Percentiles rank a stretch among this genome's conserved stretches.
Evolutionary conservation across 2,888 invertebrate genomes (phyloP).

Genomic region (Theristus sp.): DNA sequence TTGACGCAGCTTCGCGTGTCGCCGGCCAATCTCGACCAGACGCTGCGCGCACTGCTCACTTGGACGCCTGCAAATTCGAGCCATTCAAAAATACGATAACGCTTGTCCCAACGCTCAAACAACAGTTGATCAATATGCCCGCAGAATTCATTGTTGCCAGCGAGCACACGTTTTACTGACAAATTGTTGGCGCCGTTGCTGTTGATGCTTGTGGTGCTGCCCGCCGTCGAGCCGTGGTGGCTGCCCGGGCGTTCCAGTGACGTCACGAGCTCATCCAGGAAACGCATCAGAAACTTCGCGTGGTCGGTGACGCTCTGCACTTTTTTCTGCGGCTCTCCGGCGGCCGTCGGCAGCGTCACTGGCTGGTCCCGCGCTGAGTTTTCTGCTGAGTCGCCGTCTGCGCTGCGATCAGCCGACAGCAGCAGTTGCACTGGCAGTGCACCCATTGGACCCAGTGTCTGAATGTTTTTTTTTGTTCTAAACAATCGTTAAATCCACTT

Average conservation of each 20-base stretch:
- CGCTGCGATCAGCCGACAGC: too few species aligned
- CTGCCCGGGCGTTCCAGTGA: background rate
- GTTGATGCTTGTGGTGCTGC: too few species aligned
- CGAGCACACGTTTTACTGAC: background rate
- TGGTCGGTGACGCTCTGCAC: background rate
- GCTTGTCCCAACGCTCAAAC: too few species aligned
- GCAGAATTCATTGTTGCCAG: background rate
- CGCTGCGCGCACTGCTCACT: background rate
- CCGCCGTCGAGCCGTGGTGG: background rate
- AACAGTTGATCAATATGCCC: background rate
- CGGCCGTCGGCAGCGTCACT: background rate
- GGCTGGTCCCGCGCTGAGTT: background rate
- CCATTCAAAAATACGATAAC: too few species aligned
- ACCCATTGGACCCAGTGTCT: too few species aligned
- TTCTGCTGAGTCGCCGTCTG: too few species aligned
- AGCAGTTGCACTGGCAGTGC: too few species aligned
- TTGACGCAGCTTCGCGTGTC: background rate
- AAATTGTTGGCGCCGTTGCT: too few species aligned
- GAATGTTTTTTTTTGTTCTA: too few species aligned
- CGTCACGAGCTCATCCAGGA: background rate
- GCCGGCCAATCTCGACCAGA: background rate
- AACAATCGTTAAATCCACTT: too few species aligned
- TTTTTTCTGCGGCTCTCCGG: background rate
- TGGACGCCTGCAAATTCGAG: too few species aligned
- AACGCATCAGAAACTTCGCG: background rate